These are phyloP conservation scores for Peromyscus nudipes DNA, from an alignment of 2,797 vertebrate genomes.

Conservation along the genomic window DNA sequence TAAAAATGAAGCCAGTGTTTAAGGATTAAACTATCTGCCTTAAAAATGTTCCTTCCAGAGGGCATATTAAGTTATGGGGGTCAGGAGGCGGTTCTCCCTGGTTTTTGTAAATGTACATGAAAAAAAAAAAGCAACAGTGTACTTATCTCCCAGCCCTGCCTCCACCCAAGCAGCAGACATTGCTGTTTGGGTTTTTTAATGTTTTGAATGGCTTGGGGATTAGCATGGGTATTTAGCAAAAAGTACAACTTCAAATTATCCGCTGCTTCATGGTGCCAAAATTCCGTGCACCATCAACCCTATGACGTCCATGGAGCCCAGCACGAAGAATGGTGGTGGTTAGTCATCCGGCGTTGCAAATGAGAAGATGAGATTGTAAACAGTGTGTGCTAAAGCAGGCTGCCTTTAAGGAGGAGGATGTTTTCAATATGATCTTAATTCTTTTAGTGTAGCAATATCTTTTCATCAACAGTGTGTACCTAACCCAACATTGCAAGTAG, in stretches of 20 bases:
- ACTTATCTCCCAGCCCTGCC: neutral
- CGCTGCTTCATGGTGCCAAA: constrained; percentile 85
- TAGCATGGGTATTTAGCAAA: constrained; percentile 82
- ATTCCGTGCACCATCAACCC: constrained; percentile 83
- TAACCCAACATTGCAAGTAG: constrained; percentile 35
- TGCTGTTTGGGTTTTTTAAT: constrained; percentile 67
- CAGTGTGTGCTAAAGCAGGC: constrained; percentile 85
- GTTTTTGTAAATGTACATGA: constrained; percentile 1
- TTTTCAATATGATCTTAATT: constrained; percentile 28
- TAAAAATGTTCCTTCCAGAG: constrained; percentile 16
- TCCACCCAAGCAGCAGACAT: constrained; percentile 31
- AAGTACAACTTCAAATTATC: constrained; percentile 86
- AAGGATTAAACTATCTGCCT: constrained; percentile 34
- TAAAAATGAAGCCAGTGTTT: constrained; percentile 24
- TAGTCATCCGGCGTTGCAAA: constrained; percentile 82
- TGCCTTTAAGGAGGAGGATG: constrained; percentile 63
- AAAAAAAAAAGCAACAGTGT: neutral
- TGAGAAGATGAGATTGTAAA: constrained; percentile 85
- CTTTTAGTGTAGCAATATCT: constrained; percentile 20
- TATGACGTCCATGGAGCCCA: constrained; percentile 84
- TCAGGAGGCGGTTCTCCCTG: neutral
- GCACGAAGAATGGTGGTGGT: constrained; percentile 38
- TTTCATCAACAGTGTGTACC: constrained; percentile 43
- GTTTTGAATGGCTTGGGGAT: constrained; percentile 83
- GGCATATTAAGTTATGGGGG: neutral